Percentiles rank a stretch among this genome's conserved stretches.
phyloP scores from a whole-genome alignment of 2,888 invertebrate genomes.

The Itoplectis maculator region DNA sequence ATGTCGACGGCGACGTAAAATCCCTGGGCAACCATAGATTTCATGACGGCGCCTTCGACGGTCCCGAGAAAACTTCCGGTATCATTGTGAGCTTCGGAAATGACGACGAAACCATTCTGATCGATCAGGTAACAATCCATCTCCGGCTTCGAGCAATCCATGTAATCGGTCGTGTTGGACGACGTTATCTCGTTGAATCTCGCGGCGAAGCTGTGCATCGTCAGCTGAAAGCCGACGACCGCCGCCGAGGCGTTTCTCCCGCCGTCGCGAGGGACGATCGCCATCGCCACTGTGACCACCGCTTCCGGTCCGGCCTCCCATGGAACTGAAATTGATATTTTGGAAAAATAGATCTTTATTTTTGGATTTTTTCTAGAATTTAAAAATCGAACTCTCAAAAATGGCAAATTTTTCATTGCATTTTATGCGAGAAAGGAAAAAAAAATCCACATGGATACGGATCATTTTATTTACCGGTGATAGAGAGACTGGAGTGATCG shows the following conservation, averaged over 20 bases:
- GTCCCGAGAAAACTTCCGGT: slow-evolving; percentile 95
- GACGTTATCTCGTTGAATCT: slow-evolving; percentile 90
- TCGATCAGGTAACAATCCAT: slow-evolving; percentile 95
- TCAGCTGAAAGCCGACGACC: slow-evolving; percentile 95
- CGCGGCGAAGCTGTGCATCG: slow-evolving; percentile 89
- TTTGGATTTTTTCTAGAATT: no score
- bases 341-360: no score
- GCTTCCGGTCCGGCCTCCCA: slow-evolving; percentile 85
- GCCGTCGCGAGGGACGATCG: slow-evolving; percentile 92
- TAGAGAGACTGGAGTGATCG: slow-evolving; percentile 87
- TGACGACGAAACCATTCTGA: slow-evolving; percentile 94
- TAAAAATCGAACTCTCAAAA: no score
- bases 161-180: slow-evolving; percentile 84
- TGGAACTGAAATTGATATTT: slow-evolving; percentile 78
- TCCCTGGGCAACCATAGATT: slow-evolving; percentile 89
- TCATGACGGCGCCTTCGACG: slow-evolving; percentile 91
- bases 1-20: slow-evolving; percentile 92
- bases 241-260: slow-evolving; percentile 93
- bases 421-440: no score
- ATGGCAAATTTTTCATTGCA: no score
- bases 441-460: no score
- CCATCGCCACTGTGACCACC: slow-evolving; percentile 92
- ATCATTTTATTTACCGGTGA: slow-evolving; percentile 79
- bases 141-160: slow-evolving; percentile 76
- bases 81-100: slow-evolving; percentile 88